A percentile compares a stretch with the other conserved stretches of the same genome.
Conservation (phyloP, 1,140 invertebrate genomes). For the Galleria mellonella region DNA sequence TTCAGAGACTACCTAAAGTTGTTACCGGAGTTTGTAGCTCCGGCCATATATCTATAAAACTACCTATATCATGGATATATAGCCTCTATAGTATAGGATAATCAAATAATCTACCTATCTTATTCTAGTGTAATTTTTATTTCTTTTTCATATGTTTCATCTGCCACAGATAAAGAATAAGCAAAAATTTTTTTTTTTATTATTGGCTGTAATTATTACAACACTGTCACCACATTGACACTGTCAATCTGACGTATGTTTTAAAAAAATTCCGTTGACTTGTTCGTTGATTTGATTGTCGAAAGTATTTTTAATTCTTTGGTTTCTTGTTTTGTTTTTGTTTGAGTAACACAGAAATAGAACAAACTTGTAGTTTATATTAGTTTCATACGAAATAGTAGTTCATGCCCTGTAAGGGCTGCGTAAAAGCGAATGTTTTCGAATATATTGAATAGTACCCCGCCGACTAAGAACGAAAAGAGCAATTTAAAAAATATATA, state of each 20-base stretch:
- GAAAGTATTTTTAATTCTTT: constrained; percentile 6
- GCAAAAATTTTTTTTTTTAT: too few relatives aligned
- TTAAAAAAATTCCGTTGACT: constrained; percentile 12
- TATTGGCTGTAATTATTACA: too few relatives aligned
- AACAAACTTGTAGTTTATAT: constrained; percentile 1
- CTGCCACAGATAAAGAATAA: too few relatives aligned
- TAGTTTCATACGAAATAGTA: constrained; percentile 5
- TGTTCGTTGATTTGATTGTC: constrained; percentile 1
- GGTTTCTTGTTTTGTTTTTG: constrained; percentile 12
- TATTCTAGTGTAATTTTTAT: too few relatives aligned
- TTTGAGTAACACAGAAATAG: constrained; percentile 12
- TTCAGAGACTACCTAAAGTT: too few relatives aligned
- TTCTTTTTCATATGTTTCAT: too few relatives aligned
- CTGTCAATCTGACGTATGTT: background rate
- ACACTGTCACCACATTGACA: background rate
- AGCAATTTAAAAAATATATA: constrained; percentile 28
- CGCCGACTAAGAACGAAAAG: constrained; percentile 20
- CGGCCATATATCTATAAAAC: too few relatives aligned
- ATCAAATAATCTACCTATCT: too few relatives aligned
- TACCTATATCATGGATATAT: too few relatives aligned
- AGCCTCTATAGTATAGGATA: too few relatives aligned
- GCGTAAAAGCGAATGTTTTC: constrained; percentile 25
- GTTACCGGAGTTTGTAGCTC: too few relatives aligned
- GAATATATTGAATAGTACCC: constrained; percentile 17
- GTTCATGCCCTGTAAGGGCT: background rate